phyloP scores from a whole-genome alignment of 2,113 vertebrate genomes.

The Engraulis encrasicolus region DNA sequence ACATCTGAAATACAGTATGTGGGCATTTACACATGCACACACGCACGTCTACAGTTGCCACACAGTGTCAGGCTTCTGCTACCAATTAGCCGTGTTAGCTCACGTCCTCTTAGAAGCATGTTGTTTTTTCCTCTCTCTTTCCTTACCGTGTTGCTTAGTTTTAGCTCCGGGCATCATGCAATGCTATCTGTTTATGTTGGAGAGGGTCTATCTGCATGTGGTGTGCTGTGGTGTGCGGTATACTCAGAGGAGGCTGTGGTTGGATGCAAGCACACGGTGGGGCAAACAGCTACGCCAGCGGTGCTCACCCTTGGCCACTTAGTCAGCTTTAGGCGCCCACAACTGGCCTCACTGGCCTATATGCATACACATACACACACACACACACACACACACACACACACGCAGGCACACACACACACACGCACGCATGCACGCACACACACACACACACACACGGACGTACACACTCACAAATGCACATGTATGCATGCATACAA shows the following conservation, averaged over 20 bases:
- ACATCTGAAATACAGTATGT: neutral
- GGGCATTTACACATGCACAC: too few relatives aligned
- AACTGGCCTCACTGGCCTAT: neutral
- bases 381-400: neutral
- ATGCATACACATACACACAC: neutral
- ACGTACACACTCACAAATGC: too few relatives aligned
- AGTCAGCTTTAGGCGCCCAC: neutral
- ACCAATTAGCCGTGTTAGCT: constrained; percentile 44
- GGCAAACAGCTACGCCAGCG: constrained; percentile 17
- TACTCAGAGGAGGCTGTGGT: constrained; percentile 31
- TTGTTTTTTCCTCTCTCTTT: neutral
- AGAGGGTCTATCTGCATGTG: constrained; percentile 29
- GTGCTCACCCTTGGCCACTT: neutral
- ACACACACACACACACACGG: neutral
- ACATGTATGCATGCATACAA: too few relatives aligned
- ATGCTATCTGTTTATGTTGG: constrained; percentile 3
- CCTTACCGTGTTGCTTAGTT: neutral
- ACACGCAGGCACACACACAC: too few relatives aligned
- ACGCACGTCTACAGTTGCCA: constrained; percentile 19
- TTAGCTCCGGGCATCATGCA: neutral
- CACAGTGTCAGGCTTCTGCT: constrained; percentile 36
- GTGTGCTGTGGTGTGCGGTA: constrained; percentile 25
- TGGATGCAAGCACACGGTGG: neutral
- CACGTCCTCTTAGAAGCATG: constrained; percentile 23
- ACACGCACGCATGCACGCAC: constrained; percentile 7